A percentile compares a stretch with the other conserved stretches of the same genome.
These are phyloP conservation scores for Ectemnius cavifrons DNA, from an alignment of 2,888 invertebrate species.

Conservation along the genomic window DNA sequence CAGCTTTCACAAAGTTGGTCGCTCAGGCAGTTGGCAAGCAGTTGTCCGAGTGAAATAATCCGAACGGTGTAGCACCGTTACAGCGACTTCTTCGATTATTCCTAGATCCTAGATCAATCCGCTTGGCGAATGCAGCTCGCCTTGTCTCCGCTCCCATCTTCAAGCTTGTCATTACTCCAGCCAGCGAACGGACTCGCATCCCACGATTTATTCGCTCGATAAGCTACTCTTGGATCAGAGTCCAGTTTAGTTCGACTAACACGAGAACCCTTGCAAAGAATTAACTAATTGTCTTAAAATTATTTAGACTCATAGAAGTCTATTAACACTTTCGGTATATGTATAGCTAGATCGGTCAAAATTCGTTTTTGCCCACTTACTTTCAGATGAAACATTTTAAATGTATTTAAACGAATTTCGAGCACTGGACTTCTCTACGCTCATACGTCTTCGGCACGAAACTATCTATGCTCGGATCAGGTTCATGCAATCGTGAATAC, in stretches of 20 bases:
- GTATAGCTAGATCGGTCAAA: too few species aligned
- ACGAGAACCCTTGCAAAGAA: not conserved
- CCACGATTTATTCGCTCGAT: constrained; percentile 9
- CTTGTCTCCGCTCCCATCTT: constrained; percentile 48
- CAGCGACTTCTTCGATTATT: constrained; percentile 53
- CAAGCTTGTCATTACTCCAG: constrained; percentile 54
- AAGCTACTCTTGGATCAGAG: too few species aligned
- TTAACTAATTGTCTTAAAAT: too few species aligned
- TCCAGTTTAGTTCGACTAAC: not conserved
- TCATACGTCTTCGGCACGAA: too few species aligned
- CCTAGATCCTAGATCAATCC: constrained; percentile 60
- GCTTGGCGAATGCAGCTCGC: constrained; percentile 40
- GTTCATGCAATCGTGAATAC: too few species aligned
- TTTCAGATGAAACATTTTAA: too few species aligned
- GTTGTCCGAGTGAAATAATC: constrained; percentile 7
- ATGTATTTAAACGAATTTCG: too few species aligned
- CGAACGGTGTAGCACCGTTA: constrained; percentile 65
- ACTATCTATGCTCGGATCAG: too few species aligned
- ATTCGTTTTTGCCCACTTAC: too few species aligned
- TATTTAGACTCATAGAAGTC: too few species aligned
- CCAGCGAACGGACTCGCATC: constrained; percentile 24
- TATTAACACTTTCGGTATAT: too few species aligned
- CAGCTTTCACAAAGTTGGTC: constrained; percentile 27
- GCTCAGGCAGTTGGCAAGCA: constrained; percentile 67
- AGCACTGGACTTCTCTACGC: too few species aligned